Evolutionary conservation across 2,888 invertebrate species (phyloP).

Genomic region (Perizoma affinitatum): DNA sequence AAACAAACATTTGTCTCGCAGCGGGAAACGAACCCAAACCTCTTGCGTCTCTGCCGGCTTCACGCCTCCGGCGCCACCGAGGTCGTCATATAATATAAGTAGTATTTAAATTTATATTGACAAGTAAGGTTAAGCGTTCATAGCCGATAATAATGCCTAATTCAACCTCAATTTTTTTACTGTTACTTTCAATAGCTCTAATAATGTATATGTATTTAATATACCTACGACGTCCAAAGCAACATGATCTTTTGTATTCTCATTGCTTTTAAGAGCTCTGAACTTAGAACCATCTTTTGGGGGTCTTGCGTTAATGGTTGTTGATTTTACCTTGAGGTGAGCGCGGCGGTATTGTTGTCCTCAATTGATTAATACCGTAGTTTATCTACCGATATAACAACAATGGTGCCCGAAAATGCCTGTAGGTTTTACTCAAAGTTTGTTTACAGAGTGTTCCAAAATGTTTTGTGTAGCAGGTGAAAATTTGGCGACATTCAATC

Average conservation of each 20-base stretch:
- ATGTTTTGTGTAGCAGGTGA: constrained; percentile 19
- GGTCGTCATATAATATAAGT: too few species aligned
- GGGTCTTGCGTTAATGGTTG: constrained; percentile 55
- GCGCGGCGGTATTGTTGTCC: constrained; percentile 71
- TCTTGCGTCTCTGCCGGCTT: too few species aligned
- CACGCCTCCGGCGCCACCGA: too few species aligned
- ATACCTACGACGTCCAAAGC: neutral
- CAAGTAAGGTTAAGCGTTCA: too few species aligned
- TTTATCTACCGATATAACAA: constrained; percentile 82
- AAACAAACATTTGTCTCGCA: too few species aligned
- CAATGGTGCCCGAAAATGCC: constrained; percentile 76
- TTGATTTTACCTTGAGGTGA: constrained; percentile 64
- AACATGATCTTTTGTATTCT: neutral
- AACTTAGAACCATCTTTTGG: constrained; percentile 19
- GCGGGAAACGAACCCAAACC: too few species aligned
- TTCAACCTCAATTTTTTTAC: too few species aligned
- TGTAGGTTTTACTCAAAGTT: constrained; percentile 71
- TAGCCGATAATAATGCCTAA: too few species aligned
- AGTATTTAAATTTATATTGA: too few species aligned
- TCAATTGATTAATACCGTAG: constrained; percentile 79
- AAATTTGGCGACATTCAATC: constrained; percentile 27
- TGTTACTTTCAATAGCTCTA: too few species aligned
- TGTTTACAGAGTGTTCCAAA: constrained; percentile 62
- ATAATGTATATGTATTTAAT: too few species aligned
- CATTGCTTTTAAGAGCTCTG: constrained; percentile 1